A percentile compares a stretch with the other conserved stretches of the same genome.
phyloP scores from a whole-genome alignment of 2,113 vertebrate genomes.

The Jacana jacana region DNA sequence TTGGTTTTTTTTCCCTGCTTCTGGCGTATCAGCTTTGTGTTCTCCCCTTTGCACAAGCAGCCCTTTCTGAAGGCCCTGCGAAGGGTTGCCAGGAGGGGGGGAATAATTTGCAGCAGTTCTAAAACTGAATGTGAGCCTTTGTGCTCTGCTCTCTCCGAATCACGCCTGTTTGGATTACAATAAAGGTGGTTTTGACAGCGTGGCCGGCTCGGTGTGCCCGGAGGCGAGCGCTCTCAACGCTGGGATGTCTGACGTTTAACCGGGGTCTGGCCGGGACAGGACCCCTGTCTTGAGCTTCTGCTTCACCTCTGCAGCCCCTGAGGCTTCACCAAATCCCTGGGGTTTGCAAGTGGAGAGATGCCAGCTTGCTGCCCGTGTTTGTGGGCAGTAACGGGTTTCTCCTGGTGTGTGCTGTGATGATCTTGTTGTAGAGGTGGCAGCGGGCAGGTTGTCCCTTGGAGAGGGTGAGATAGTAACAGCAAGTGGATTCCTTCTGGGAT shows the following conservation, averaged over 20 bases:
- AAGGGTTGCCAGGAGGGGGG: background rate
- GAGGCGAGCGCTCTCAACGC: background rate
- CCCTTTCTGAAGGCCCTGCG: background rate
- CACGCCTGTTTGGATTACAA: background rate
- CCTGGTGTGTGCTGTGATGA: background rate
- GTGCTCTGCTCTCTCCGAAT: background rate
- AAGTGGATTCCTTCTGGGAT: background rate
- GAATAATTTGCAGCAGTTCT: background rate
- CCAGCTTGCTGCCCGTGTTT: background rate
- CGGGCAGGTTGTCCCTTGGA: accelerated
- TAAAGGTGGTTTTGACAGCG: background rate
- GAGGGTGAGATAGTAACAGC: background rate
- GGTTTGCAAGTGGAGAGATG: background rate
- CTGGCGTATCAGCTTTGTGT: background rate
- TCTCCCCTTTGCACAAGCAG: background rate
- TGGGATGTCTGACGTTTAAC: background rate
- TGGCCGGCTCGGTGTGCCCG: background rate
- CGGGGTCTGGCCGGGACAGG: background rate
- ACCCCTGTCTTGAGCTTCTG: accelerated
- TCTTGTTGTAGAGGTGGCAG: no score
- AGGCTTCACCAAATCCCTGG: background rate
- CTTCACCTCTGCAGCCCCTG: background rate
- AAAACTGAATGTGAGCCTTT: background rate
- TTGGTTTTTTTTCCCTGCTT: accelerated
- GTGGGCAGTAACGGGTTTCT: background rate